Percentiles rank a stretch among this genome's conserved stretches.
These are phyloP conservation scores for Tethya wilhelma DNA, from an alignment of 37 sponge, comb jelly and placozoan species.

Conservation along the genomic window DNA sequence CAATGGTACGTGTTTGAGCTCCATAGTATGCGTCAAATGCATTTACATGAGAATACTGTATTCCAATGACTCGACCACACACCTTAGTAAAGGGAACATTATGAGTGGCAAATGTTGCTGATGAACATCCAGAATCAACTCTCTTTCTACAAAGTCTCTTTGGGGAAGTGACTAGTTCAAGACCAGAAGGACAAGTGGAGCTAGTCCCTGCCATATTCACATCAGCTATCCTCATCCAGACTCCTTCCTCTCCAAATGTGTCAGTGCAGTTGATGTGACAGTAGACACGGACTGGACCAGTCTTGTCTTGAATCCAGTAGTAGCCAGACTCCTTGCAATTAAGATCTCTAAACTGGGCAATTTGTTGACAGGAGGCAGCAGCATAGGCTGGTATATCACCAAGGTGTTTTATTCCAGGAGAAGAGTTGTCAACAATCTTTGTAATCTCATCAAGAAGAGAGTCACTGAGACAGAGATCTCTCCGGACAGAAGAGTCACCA, in stretches of 20 bases:
- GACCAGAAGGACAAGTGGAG: slow-evolving; percentile 21
- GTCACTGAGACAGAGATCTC: no score
- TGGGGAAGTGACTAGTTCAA: slow-evolving; percentile 19
- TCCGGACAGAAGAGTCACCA: no score
- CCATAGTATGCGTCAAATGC: slow-evolving; percentile 17
- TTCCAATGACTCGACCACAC: slow-evolving; percentile 39
- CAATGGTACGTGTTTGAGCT: slow-evolving; percentile 8
- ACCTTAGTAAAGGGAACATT: slow-evolving; percentile 22
- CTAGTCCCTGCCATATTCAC: slow-evolving; percentile 29
- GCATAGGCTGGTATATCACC: no score
- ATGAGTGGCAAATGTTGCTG: slow-evolving; percentile 18
- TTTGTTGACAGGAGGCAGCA: no score
- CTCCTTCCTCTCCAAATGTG: slow-evolving; percentile 11
- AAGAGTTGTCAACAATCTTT: no score
- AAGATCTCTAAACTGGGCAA: no score
- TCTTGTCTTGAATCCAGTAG: slow-evolving; percentile 23
- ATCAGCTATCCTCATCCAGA: slow-evolving; percentile 35
- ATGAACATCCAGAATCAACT: slow-evolving; percentile 18
- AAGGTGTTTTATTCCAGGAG: no score
- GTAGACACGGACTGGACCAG: slow-evolving; percentile 25
- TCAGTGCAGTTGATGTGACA: slow-evolving; percentile 16
- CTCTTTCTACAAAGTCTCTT: slow-evolving; percentile 9
- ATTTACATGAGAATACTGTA: slow-evolving; percentile 19
- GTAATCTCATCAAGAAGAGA: no score
- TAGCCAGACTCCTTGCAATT: no score